phyloP scores from a whole-genome alignment of 2,888 invertebrate species.

The Drepanosiphum platanoidis region DNA sequence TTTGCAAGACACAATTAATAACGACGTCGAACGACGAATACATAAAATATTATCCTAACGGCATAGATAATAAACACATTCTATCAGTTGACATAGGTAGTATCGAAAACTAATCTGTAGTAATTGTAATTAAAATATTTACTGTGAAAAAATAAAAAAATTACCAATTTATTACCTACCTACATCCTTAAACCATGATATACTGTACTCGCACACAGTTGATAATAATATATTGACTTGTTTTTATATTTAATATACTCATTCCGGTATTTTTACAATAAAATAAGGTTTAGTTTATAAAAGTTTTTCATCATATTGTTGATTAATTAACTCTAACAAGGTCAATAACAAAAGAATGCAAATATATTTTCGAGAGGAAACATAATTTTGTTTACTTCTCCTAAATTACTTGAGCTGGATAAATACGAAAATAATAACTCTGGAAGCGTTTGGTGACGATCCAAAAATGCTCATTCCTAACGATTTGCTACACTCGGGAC shows the following conservation, averaged over 20 bases:
- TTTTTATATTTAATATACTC: background rate
- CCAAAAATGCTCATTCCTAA: constrained; percentile 32
- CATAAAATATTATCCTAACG: background rate
- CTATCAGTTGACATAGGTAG: background rate
- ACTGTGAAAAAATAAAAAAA: no score
- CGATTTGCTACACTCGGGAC: background rate
- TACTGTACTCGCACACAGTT: background rate
- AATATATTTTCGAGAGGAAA: background rate
- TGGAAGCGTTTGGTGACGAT: background rate
- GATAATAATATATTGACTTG: background rate
- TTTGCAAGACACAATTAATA: background rate
- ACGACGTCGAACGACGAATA: background rate
- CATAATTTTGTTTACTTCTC: background rate
- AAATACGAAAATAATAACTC: background rate
- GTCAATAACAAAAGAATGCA: background rate
- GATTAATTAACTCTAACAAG: constrained; percentile 6
- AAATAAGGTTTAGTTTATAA: background rate
- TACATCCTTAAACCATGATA: background rate
- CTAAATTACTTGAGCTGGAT: background rate
- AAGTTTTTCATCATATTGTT: background rate
- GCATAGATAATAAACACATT: background rate
- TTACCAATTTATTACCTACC: background rate
- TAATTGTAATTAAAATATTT: no score
- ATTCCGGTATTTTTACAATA: background rate
- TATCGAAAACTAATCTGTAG: constrained; percentile 1